phyloP scores from a whole-genome alignment of 2,113 vertebrate species.

The Pelvicachromis taeniatus region DNA sequence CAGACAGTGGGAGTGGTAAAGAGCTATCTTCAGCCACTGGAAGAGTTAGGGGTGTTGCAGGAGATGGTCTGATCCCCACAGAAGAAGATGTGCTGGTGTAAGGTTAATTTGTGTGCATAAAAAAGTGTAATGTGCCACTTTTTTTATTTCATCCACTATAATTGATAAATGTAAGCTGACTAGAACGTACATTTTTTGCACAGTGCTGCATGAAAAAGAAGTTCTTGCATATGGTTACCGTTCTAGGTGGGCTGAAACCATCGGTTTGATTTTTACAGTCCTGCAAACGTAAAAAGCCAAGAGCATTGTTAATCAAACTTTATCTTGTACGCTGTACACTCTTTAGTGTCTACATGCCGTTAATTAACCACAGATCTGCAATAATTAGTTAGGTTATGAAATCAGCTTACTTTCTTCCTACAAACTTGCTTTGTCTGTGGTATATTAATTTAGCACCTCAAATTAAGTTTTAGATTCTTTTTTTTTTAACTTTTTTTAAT shows the following conservation, averaged over 20 bases:
- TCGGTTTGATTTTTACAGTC: too few species aligned
- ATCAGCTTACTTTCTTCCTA: background rate
- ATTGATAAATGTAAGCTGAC: background rate
- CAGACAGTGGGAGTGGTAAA: background rate
- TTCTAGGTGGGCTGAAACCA: background rate
- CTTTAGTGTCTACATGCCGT: background rate
- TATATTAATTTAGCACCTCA: background rate
- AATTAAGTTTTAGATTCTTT: background rate
- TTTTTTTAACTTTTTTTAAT: background rate
- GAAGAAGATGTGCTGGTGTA: background rate
- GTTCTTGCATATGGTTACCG: background rate
- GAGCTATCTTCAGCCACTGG: background rate
- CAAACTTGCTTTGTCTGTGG: background rate
- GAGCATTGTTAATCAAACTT: background rate
- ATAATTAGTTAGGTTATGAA: background rate
- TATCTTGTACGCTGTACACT: background rate
- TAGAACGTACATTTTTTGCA: background rate
- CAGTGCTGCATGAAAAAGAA: background rate
- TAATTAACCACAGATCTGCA: background rate
- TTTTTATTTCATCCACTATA: background rate
- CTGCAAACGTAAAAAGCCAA: background rate
- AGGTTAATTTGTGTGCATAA: background rate
- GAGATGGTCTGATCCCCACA: background rate
- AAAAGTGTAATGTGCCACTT: background rate
- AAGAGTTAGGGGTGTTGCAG: background rate